phyloP scores from a whole-genome alignment of 1,140 invertebrate genomes.

The Meloidogyne exigua region DNA sequence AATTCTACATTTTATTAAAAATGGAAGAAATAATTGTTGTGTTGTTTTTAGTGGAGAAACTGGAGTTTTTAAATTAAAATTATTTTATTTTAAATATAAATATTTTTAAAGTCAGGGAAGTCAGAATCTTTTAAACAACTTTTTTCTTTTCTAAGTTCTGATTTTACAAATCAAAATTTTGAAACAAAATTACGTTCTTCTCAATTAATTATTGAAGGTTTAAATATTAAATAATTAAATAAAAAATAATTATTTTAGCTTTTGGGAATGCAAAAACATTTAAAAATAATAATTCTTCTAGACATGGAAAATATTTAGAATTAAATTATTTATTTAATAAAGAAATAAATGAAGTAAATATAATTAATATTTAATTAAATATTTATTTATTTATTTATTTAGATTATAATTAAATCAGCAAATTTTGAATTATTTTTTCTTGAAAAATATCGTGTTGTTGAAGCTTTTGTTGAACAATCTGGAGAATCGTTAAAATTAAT shows the following conservation, averaged over 20 bases:
- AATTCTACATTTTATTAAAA: conserved; percentile 72
- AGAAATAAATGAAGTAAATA: conserved; percentile 4
- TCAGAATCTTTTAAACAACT: conserved; percentile 97
- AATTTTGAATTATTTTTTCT: conserved; percentile 96
- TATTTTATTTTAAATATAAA: not conserved
- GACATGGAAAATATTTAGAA: conserved; percentile 95
- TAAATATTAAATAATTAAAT: conserved; percentile 67
- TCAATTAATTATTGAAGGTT: conserved; percentile 81
- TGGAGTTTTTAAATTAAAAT: conserved; percentile 67
- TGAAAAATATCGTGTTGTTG: conserved; percentile 94
- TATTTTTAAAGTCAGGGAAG: conserved; percentile 75
- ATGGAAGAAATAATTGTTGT: conserved; percentile 88
- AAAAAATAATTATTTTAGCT: conserved; percentile 70
- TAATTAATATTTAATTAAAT: conserved; percentile 6
- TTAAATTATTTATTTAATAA: conserved; percentile 67
- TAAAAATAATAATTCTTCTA: conserved; percentile 93
- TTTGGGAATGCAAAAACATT: conserved; percentile 99
- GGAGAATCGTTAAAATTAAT: conserved; percentile 32
- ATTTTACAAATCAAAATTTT: conserved; percentile 69
- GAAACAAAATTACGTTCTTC: conserved; percentile 90
- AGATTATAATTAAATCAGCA: conserved; percentile 66
- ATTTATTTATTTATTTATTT: not conserved
- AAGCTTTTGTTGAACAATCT: conserved; percentile 76
- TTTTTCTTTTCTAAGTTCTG: conserved; percentile 93
- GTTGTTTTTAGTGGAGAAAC: conserved; percentile 96